phyloP scores from a whole-genome alignment of 2,113 vertebrate genomes.

The Sturnira hondurensis region DNA sequence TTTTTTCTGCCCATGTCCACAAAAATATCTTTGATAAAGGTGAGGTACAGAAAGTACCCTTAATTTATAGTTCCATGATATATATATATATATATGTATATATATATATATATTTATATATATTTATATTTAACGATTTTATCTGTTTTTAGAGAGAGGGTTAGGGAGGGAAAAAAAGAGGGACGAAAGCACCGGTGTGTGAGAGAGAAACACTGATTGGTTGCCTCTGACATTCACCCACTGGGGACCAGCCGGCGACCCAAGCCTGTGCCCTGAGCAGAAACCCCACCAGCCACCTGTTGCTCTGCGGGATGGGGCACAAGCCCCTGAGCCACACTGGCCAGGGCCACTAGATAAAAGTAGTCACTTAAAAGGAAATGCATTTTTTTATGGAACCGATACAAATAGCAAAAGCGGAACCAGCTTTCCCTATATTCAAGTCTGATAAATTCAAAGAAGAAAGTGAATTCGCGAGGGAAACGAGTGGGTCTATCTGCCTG shows the following conservation, averaged over 20 bases:
- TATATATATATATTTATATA: not conserved
- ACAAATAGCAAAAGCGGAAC: not conserved
- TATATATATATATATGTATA: not conserved
- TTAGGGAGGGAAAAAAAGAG: too few species aligned
- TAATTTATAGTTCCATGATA: not conserved
- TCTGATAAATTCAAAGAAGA: not conserved
- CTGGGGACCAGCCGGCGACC: too few species aligned
- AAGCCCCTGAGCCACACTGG: too few species aligned
- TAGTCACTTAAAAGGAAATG: not conserved
- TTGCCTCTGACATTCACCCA: too few species aligned
- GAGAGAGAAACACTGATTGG: too few species aligned
- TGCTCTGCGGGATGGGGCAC: too few species aligned
- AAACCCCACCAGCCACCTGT: too few species aligned
- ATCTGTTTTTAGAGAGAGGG: too few species aligned
- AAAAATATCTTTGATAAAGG: not conserved
- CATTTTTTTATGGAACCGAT: not conserved
- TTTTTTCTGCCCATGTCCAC: not conserved
- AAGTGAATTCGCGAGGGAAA: not conserved
- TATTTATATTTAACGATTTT: too few species aligned
- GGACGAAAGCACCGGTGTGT: too few species aligned
- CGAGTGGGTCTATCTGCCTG: not conserved
- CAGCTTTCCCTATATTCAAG: not conserved
- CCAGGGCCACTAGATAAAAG: not conserved
- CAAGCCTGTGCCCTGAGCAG: too few species aligned
- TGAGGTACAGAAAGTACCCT: rapidly evolving